Percentiles rank a stretch among this genome's conserved stretches.
Conservation (phyloP, 2,888 invertebrate genomes). For the Dynastes hyllus region DNA sequence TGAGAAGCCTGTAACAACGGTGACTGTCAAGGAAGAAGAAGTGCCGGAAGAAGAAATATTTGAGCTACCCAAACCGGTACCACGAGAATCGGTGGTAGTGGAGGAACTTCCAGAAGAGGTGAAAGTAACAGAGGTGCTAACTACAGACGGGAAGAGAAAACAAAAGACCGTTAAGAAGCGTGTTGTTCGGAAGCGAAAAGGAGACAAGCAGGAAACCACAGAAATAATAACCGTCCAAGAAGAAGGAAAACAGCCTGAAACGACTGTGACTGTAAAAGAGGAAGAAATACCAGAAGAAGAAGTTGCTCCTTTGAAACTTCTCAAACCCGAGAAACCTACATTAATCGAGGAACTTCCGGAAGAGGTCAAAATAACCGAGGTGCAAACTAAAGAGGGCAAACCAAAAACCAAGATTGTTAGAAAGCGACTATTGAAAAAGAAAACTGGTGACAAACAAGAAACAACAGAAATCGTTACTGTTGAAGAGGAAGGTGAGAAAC, state of each 20-base stretch:
- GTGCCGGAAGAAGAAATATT: constrained; percentile 60
- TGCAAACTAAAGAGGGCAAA: constrained; percentile 58
- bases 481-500: constrained; percentile 70
- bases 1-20: constrained; percentile 66
- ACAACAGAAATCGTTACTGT: constrained; percentile 70
- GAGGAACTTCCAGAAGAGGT: constrained; percentile 58
- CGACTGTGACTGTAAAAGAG: constrained; percentile 63
- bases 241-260: constrained; percentile 69
- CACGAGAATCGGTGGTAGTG: constrained; percentile 47
- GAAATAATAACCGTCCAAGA: constrained; percentile 70
- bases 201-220: constrained; percentile 69
- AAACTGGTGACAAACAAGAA: constrained; percentile 64
- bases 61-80: constrained; percentile 58
- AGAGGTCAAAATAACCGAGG: constrained; percentile 51
- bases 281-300: constrained; percentile 57
- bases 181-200: constrained; percentile 69
- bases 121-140: constrained; percentile 60
- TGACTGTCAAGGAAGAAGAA: constrained; percentile 64
- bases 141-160: constrained; percentile 58
- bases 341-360: constrained; percentile 56
- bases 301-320: constrained; percentile 53
- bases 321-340: constrained; percentile 43
- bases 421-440: constrained; percentile 64
- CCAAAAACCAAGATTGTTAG: constrained; percentile 61
- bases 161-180: constrained; percentile 64